Percentiles rank a stretch among this genome's conserved stretches.
phyloP scores from a whole-genome alignment of 1,140 invertebrate species.

The Camponotus floridanus region DNA sequence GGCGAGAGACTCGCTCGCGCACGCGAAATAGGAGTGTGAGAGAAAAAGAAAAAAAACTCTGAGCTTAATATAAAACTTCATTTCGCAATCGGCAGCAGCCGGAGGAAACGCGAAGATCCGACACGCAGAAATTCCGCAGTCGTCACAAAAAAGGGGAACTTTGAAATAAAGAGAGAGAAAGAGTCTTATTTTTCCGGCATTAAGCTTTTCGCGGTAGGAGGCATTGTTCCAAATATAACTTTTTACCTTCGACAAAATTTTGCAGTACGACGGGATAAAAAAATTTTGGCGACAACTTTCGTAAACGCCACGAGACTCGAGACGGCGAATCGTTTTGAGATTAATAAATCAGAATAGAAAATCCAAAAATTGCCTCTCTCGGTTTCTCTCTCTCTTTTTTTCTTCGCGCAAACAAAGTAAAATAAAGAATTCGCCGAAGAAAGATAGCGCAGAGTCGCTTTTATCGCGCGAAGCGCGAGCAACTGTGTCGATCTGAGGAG shows the following conservation, averaged over 20 bases:
- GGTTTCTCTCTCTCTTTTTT: slow-evolving; percentile 9
- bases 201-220: slow-evolving; percentile 55
- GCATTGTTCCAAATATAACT: slow-evolving; percentile 42
- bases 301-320: background rate
- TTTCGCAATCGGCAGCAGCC: slow-evolving; percentile 84
- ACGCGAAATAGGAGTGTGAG: slow-evolving; percentile 66
- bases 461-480: slow-evolving; percentile 40
- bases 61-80: slow-evolving; percentile 86
- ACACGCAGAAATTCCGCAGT: slow-evolving; percentile 80
- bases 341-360: slow-evolving; percentile 24
- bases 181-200: slow-evolving; percentile 71
- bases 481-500: slow-evolving; percentile 48
- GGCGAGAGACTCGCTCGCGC: slow-evolving; percentile 40
- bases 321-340: slow-evolving; percentile 9
- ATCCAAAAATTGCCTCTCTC: slow-evolving; percentile 28
- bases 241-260: slow-evolving; percentile 1
- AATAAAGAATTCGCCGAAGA: slow-evolving; percentile 56
- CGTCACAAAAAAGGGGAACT: slow-evolving; percentile 69
- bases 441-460: slow-evolving; percentile 45
- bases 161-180: background rate
- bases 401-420: slow-evolving; percentile 6
- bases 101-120: slow-evolving; percentile 78
- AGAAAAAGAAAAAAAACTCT: slow-evolving; percentile 77
- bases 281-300: slow-evolving; percentile 34
- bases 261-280: background rate